Evolutionary conservation across 2,797 vertebrate species (phyloP), one percentile per base, ranked within the genome.

Genomic region (Pipistrellus nathusii): DNA sequence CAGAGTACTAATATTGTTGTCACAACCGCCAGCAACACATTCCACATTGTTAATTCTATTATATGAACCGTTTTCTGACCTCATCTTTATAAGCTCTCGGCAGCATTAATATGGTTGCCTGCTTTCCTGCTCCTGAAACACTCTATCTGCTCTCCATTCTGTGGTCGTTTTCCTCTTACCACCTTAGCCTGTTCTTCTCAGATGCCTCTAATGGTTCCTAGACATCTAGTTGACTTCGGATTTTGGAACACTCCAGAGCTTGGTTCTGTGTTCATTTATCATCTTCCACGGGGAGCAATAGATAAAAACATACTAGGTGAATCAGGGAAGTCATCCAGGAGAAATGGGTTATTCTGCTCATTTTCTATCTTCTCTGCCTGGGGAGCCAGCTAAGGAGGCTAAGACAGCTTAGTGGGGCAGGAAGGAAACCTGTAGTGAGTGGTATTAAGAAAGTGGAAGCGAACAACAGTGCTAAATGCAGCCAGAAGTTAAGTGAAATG

Each of bases 321-420:
- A 38, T 21, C 21, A 55, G 11, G 38, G 17, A 83, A 59, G 6
- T 55, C 4, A 2, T 44, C 46, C 35, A 62, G 48, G 46, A 94
- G 82, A 87, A 93, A 81, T 17, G 66, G 38, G 25, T 27, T 32
- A 30, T 89, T 78, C 41, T 59, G n/a, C 6, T 75, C 20, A 9
- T 68, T 94, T 48, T 83, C 66, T 18, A 30, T 85, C 62, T 64
- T 72, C 46, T 91, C 84, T 71, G 78, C 30, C 38, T 73, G 27
- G 1, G 7, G 12, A 80, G 6, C 6, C 75, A 93, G 35, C 59
- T 48, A 53, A 44, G 30, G 46, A 93, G 6, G n/a, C 21, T 72
- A 81, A 64, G 53, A 8, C 30, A 20, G 48, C 44, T 78, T 59
- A 25, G 21, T 21, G 5, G 32, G 23, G 17, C 41, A 38, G 59